phyloP scores from a whole-genome alignment of 2,888 invertebrate species.

The Macaria liturata region DNA sequence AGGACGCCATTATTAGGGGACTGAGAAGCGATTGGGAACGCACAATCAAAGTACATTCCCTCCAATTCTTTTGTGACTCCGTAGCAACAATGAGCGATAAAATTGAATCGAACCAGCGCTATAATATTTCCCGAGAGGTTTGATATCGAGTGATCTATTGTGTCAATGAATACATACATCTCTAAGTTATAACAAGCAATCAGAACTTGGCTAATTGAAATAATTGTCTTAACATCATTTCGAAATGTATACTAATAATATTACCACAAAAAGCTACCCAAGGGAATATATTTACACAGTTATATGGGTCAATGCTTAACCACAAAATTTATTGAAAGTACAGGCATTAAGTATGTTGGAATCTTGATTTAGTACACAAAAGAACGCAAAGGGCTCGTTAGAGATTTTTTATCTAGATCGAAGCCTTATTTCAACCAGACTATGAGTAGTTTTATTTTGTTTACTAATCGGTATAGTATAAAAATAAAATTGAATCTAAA shows the following conservation, averaged over 20 bases:
- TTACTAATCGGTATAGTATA: too few species aligned
- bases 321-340: slow-evolving; percentile 3
- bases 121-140: slow-evolving; percentile 5
- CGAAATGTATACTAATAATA: too few species aligned
- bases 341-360: not conserved
- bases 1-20: slow-evolving; percentile 16
- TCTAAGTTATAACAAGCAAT: slow-evolving; percentile 7
- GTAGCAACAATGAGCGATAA: slow-evolving; percentile 5
- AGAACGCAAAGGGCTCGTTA: slow-evolving; percentile 21
- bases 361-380: slow-evolving; percentile 11
- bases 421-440: too few species aligned
- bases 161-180: not conserved
- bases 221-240: not conserved
- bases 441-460: too few species aligned
- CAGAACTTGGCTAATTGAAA: slow-evolving; percentile 3
- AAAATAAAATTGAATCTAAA: too few species aligned
- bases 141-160: slow-evolving; percentile 2
- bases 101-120: not conserved
- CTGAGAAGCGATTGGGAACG: slow-evolving; percentile 1
- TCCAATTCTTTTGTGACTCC: slow-evolving; percentile 9
- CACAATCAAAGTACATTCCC: slow-evolving; percentile 3
- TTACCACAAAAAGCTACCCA: too few species aligned
- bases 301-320: too few species aligned
- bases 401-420: slow-evolving; percentile 15
- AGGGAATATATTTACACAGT: too few species aligned